Base-by-base conservation (phyloP, 2,113 vertebrate species). In the Bothrops jararaca region DNA sequence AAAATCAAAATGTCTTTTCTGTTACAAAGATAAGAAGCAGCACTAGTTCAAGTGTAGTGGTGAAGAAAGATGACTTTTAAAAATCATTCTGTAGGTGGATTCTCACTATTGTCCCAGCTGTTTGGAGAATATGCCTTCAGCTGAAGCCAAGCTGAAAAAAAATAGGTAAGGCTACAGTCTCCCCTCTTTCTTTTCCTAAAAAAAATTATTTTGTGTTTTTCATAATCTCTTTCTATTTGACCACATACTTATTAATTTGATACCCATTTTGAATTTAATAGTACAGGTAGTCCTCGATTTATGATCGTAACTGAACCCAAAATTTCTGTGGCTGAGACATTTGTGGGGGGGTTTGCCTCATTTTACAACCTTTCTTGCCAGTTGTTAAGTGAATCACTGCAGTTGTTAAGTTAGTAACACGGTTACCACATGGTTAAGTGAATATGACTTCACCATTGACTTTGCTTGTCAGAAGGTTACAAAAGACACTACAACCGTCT, bases 61-160 rank as follows among this genome's bases (percentile, higher is more conserved):
- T 52, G 0, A 90, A 85, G 0, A 85, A n/a, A 93, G 69, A 91
- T 85, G 34, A 91, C 0, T 85, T 45, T 93, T 22, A 90, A 4
- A 29, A 48, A 15, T 95, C 94, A 89, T 88, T 94, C 90, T 89
- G 89, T 96, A 99, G 99, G 99, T 99, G 96, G 99, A 99, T 95
- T 99, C 99, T 3, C 99, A 99, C 96, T 99, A 99, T 95, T 99
- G 99, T 94, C 99, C 99, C 88, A 99, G 99, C 96, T 99, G 99
- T 95, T 94, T 99, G 98, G 99, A 99, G 96, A 99, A 99, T 96
- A 99, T 99, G 99, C 99, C 99, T 0, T 99, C 99, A 20, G 99
- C 99, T 93, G 99, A 99, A 97, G 99, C 99, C n/a, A 99, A 99
- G 94, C 98, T 99, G 22, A 99, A 99, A 95, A 99, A 99, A 97